These are phyloP conservation scores for Petromus typicus DNA, from an alignment of 2,113 vertebrate species.

Conservation along the genomic window DNA sequence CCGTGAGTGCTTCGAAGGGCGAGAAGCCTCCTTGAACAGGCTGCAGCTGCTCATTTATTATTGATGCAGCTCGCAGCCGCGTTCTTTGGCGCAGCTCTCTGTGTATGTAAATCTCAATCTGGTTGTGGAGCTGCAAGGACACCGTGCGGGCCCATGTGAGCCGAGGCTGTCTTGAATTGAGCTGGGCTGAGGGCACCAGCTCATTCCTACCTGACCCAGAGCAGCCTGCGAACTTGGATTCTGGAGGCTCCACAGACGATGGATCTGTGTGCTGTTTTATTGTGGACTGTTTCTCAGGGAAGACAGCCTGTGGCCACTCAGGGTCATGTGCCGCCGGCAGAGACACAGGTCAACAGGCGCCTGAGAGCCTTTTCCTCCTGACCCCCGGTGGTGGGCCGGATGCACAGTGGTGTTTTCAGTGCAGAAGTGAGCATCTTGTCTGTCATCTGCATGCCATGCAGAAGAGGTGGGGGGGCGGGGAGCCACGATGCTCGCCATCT, in stretches of 20 bases:
- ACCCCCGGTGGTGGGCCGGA: neutral
- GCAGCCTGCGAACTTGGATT: neutral
- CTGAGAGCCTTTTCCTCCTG: neutral
- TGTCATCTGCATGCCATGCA: neutral
- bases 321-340: neutral
- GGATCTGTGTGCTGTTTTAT: neutral
- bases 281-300: neutral
- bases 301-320: neutral
- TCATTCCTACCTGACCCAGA: neutral
- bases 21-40: neutral
- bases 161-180: neutral
- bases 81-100: conserved; percentile 38
- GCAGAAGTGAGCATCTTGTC: neutral
- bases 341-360: neutral
- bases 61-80: neutral
- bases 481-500: accelerated
- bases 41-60: neutral
- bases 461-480: neutral
- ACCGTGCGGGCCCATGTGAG: neutral
- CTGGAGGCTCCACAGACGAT: neutral
- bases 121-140: neutral
- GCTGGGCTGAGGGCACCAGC: neutral
- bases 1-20: neutral
- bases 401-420: accelerated
- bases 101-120: conserved; percentile 42